Conservation (phyloP, 2,113 vertebrate genomes). For the Neomonachus schauinslandi region DNA sequence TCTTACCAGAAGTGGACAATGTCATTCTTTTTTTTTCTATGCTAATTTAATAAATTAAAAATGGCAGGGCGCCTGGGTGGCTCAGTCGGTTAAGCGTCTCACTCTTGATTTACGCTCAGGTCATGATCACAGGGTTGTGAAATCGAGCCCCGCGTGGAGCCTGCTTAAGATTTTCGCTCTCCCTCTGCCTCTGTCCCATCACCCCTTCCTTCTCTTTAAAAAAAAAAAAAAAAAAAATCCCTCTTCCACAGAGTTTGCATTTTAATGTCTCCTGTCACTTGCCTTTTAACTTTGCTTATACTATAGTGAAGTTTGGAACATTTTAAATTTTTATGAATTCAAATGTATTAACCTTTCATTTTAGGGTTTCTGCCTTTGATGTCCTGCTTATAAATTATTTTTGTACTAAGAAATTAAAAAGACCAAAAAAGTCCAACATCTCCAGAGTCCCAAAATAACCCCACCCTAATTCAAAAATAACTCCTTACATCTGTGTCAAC, state of each 20-base stretch:
- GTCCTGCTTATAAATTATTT: conserved; percentile 21
- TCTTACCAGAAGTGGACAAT: not conserved
- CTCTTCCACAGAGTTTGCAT: not conserved
- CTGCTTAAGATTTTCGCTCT: not conserved
- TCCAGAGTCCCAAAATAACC: conserved; percentile 15
- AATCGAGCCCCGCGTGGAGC: not conserved
- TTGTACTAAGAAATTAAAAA: conserved; percentile 4
- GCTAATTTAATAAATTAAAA: not conserved
- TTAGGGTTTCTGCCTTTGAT: not conserved
- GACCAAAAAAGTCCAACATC: not conserved
- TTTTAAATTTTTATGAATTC: not conserved
- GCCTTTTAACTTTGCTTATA: not conserved
- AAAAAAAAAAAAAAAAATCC: not conserved
- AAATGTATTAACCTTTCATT: not conserved
- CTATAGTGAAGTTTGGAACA: not conserved
- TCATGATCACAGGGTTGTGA: not conserved
- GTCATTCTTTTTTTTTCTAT: not conserved
- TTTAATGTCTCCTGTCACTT: not conserved
- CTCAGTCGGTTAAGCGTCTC: not conserved
- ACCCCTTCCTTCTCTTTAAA: not conserved
- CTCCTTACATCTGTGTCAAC: conserved; percentile 94
- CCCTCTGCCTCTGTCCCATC: not conserved
- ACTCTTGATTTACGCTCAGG: not conserved
- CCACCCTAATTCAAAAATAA: not conserved
- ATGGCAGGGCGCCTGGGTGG: not conserved